phyloP scores from a whole-genome alignment of 2,888 invertebrate species.

The Eilema caniola region DNA sequence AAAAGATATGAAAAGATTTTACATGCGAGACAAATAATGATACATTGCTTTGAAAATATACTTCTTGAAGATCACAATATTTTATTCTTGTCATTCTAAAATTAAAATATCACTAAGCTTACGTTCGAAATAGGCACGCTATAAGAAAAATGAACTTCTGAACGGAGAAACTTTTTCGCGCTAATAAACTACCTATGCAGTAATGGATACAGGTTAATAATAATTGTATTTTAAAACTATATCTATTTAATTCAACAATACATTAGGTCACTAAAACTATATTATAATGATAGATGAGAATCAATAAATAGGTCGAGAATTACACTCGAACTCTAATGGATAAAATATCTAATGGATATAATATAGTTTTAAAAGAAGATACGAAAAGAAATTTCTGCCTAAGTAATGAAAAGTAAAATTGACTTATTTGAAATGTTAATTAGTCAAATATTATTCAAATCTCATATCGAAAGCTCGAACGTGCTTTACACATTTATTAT shows the following conservation, averaged over 20 bases:
- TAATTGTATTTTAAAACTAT: no score
- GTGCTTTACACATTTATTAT: slow-evolving; percentile 13
- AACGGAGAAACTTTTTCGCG: not conserved
- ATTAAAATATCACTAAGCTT: slow-evolving; percentile 8
- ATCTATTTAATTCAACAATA: no score
- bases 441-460: slow-evolving; percentile 19
- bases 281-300: no score
- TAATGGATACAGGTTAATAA: not conserved
- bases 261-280: no score
- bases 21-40: slow-evolving; percentile 27
- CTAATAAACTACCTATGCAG: not conserved
- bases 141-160: not conserved
- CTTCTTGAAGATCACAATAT: slow-evolving; percentile 4
- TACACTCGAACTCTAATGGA: no score
- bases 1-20: slow-evolving; percentile 32
- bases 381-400: not conserved
- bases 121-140: slow-evolving; percentile 15
- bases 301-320: no score
- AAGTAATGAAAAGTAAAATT: not conserved
- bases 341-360: no score
- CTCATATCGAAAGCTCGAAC: slow-evolving; percentile 22
- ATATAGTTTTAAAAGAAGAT: no score
- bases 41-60: slow-evolving; percentile 24
- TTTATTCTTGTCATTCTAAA: slow-evolving; percentile 13
- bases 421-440: not conserved